These are phyloP conservation scores for Drosophila saltans DNA, from an alignment of 1,140 invertebrate species.

Conservation along the genomic window DNA sequence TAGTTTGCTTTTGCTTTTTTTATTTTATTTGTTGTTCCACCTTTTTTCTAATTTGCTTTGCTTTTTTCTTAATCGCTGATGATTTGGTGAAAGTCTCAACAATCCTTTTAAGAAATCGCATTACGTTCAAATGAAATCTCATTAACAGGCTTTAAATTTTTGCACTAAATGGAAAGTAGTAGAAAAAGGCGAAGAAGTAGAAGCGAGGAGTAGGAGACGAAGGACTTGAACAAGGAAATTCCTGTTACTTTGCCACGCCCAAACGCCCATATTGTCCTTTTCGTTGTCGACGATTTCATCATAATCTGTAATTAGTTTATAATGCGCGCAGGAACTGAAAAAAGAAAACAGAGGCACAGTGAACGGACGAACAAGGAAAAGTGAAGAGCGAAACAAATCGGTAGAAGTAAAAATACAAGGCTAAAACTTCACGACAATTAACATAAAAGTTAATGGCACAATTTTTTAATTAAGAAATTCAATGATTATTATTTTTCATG, in stretches of 20 bases:
- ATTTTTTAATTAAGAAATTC: slow-evolving; percentile 81
- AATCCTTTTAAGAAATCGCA: slow-evolving; percentile 80
- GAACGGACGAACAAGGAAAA: neutral
- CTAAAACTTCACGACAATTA: slow-evolving; percentile 60
- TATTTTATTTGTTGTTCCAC: neutral
- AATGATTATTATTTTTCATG: slow-evolving; percentile 71
- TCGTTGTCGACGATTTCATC: slow-evolving; percentile 59
- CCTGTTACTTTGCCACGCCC: slow-evolving; percentile 17
- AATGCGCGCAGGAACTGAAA: slow-evolving; percentile 68
- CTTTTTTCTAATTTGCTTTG: neutral
- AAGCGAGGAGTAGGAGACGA: slow-evolving; percentile 10
- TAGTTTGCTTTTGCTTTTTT: slow-evolving; percentile 19
- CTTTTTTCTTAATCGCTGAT: slow-evolving; percentile 60
- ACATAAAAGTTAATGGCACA: slow-evolving; percentile 76
- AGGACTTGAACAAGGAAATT: neutral
- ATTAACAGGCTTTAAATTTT: slow-evolving; percentile 77
- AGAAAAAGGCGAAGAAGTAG: slow-evolving; percentile 15
- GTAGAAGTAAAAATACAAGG: slow-evolving; percentile 24
- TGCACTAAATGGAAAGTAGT: slow-evolving; percentile 49
- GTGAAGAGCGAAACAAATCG: slow-evolving; percentile 34
- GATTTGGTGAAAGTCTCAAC: slow-evolving; percentile 51
- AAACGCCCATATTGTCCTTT: slow-evolving; percentile 60
- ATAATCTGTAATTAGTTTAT: slow-evolving; percentile 81
- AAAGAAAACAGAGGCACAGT: slow-evolving; percentile 11
- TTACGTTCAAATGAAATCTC: slow-evolving; percentile 73